These are phyloP conservation scores for Coregonus clupeaformis DNA, from an alignment of 2,113 vertebrate species.

Conservation along the genomic window DNA sequence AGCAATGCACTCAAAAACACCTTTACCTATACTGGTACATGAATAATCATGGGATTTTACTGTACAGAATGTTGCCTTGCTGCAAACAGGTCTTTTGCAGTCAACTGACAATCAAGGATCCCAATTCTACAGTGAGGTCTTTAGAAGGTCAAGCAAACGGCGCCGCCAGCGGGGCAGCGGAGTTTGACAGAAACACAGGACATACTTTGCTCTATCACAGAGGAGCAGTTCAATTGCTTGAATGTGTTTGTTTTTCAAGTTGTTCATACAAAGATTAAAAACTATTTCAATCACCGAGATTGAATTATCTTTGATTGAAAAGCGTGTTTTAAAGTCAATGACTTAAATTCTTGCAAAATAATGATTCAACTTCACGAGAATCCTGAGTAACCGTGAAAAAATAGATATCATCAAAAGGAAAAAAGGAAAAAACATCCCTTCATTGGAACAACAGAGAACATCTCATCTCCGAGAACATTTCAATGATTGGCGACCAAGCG, in stretches of 20 bases:
- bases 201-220: constrained; percentile 35
- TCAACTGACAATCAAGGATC: constrained; percentile 45
- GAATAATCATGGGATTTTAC: constrained; percentile 38
- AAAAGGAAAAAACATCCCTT: constrained; percentile 76
- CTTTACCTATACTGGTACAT: constrained; percentile 20
- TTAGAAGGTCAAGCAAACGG: constrained; percentile 55
- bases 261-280: constrained; percentile 77
- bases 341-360: constrained; percentile 68
- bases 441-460: constrained; percentile 74
- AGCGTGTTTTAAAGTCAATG: constrained; percentile 67
- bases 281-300: constrained; percentile 61
- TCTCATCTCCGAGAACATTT: constrained; percentile 31
- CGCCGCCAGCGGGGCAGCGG: background rate
- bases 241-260: constrained; percentile 57
- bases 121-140: constrained; percentile 52
- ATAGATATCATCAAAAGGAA: constrained; percentile 68
- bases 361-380: constrained; percentile 73
- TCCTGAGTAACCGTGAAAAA: constrained; percentile 91
- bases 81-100: constrained; percentile 39
- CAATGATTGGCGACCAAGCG: constrained; percentile 61
- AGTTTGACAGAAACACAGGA: constrained; percentile 47
- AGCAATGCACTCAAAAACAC: constrained; percentile 28
- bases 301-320: constrained; percentile 64
- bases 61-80: constrained; percentile 31
- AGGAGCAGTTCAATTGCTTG: constrained; percentile 46